phyloP scores from a whole-genome alignment of 2,113 vertebrate genomes.

The Proteles cristata region DNA sequence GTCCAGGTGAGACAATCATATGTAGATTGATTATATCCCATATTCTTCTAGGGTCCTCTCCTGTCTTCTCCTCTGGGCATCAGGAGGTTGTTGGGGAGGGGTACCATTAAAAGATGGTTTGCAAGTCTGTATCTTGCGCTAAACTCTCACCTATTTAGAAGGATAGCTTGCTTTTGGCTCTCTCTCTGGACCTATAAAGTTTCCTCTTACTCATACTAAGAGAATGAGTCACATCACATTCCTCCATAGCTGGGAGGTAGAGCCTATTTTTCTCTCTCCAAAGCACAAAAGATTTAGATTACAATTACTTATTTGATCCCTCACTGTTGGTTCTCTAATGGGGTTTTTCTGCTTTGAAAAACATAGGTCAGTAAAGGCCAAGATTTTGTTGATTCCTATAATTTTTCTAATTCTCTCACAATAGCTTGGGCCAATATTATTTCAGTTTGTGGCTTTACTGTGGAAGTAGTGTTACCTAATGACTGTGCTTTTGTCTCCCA shows the following conservation, averaged over 20 bases:
- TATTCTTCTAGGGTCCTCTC: not conserved
- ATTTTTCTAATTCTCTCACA: conserved; percentile 55
- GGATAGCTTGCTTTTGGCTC: not conserved
- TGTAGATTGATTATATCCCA: not conserved
- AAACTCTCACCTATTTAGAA: not conserved
- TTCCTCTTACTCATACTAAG: not conserved
- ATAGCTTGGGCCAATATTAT: conserved; percentile 21
- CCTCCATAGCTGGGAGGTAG: not conserved
- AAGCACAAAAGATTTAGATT: not conserved
- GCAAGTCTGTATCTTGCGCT: not conserved
- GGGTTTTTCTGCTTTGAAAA: conserved; percentile 43
- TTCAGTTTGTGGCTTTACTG: conserved; percentile 21
- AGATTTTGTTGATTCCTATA: conserved; percentile 31
- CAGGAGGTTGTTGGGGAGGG: not conserved
- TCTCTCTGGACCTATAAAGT: not conserved
- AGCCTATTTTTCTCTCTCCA: not conserved
- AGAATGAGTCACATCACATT: not conserved
- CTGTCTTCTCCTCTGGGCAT: not conserved
- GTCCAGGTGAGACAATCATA: not conserved
- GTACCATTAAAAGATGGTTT: not conserved
- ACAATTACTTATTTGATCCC: not conserved
- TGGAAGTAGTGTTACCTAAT: conserved; percentile 33
- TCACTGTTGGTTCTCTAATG: not conserved
- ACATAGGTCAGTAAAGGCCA: conserved; percentile 6
- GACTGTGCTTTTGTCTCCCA: conserved; percentile 13